Percentiles rank a stretch among this genome's conserved stretches.
These are phyloP conservation scores for Microdon myrmicae DNA, from an alignment of 2,888 invertebrate species.

Conservation along the genomic window DNA sequence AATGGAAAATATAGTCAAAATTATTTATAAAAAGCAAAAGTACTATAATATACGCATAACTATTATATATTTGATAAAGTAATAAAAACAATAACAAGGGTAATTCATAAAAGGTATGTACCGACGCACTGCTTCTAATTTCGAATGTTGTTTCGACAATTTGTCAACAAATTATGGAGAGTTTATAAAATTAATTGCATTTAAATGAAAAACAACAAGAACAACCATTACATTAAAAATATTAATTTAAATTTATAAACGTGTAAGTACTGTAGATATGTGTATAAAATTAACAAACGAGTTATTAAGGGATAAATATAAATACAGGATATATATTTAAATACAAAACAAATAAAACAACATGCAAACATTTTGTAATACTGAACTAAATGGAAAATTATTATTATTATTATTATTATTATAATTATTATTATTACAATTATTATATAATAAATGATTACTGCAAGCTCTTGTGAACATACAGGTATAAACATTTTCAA, in stretches of 20 bases:
- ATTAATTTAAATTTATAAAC: slow-evolving; percentile 27
- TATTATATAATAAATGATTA: slow-evolving; percentile 27
- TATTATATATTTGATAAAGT: too few species aligned
- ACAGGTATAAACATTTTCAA: slow-evolving; percentile 42
- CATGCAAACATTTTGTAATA: slow-evolving; percentile 45
- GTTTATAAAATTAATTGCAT: too few species aligned
- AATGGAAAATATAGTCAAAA: too few species aligned
- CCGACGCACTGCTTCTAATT: slow-evolving; percentile 40
- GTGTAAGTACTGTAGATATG: slow-evolving; percentile 51
- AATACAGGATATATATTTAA: slow-evolving; percentile 7
- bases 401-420: slow-evolving; percentile 14
- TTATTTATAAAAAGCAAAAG: too few species aligned
- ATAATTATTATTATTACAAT: slow-evolving; percentile 16
- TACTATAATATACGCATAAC: too few species aligned
- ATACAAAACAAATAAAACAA: slow-evolving; percentile 17
- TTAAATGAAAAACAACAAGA: too few species aligned
- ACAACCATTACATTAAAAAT: too few species aligned
- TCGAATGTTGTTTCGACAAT: slow-evolving; percentile 28
- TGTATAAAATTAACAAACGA: slow-evolving; percentile 42
- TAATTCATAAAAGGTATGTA: not conserved
- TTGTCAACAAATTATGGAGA: slow-evolving; percentile 29
- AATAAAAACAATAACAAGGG: too few species aligned
- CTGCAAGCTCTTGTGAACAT: slow-evolving; percentile 42
- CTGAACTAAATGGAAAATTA: slow-evolving; percentile 40
- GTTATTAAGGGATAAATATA: slow-evolving; percentile 22